phyloP scores from a whole-genome alignment of 2,888 invertebrate genomes.

The Pollenia angustigena region DNA sequence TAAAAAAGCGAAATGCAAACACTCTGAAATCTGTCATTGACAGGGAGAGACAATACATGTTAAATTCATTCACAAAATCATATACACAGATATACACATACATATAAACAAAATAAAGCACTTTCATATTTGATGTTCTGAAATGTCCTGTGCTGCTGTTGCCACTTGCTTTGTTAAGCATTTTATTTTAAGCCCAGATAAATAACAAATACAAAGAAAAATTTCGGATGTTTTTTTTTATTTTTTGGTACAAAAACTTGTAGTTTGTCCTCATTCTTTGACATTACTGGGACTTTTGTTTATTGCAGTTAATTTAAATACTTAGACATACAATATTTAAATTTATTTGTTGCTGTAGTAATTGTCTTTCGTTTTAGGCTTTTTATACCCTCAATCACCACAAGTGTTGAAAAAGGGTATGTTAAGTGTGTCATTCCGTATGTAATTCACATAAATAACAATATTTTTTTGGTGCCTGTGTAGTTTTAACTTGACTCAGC shows the following conservation, averaged over 20 bases:
- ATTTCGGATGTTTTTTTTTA: constrained; percentile 34
- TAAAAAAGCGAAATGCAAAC: neutral
- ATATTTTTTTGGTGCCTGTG: too few relatives aligned
- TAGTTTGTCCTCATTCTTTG: constrained; percentile 50
- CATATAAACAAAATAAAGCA: constrained; percentile 33
- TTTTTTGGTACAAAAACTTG: constrained; percentile 33
- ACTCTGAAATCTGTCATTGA: constrained; percentile 57
- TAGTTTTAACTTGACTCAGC: too few relatives aligned
- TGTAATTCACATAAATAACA: too few relatives aligned
- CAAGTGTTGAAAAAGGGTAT: too few relatives aligned
- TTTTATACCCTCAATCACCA: neutral
- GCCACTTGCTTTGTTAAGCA: neutral
- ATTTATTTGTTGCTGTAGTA: constrained; percentile 18
- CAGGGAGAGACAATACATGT: constrained; percentile 39
- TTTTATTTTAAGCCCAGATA: constrained; percentile 8
- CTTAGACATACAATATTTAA: constrained; percentile 41
- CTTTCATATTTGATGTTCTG: constrained; percentile 60
- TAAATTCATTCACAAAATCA: neutral
- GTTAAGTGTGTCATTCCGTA: too few relatives aligned
- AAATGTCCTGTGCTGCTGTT: constrained; percentile 34
- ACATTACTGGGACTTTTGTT: constrained; percentile 56
- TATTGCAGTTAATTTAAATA: constrained; percentile 72
- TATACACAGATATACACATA: neutral
- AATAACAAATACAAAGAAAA: constrained; percentile 28
- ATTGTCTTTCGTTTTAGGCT: neutral